Conservation (phyloP, 2,113 vertebrate genomes). For the Theropithecus gelada region DNA sequence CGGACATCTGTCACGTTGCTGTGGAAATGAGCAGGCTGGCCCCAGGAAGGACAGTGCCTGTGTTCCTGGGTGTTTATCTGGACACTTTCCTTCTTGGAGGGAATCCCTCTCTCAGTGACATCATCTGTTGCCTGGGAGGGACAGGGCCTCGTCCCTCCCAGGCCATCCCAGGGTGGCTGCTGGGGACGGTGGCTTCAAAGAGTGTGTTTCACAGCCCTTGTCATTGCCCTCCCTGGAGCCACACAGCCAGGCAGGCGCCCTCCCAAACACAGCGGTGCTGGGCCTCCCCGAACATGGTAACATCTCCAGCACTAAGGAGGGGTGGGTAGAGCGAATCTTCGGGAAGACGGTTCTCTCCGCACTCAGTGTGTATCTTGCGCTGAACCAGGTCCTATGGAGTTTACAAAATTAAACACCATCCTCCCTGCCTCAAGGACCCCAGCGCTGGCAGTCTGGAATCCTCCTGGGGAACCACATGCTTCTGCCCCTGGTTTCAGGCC, state of each 20-base stretch:
- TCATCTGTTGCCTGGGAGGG: neutral
- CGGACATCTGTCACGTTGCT: no score
- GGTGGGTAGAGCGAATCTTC: neutral
- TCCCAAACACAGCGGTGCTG: no score
- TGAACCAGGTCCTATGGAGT: neutral
- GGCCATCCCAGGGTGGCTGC: neutral
- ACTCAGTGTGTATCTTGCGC: neutral
- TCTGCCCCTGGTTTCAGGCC: neutral
- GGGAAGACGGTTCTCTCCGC: neutral
- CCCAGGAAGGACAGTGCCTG: no score
- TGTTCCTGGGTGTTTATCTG: no score
- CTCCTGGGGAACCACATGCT: neutral
- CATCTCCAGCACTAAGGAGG: no score
- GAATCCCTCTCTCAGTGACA: neutral
- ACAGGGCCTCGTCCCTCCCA: neutral
- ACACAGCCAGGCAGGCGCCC: no score
- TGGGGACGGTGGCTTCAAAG: no score
- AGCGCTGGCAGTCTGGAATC: accelerated
- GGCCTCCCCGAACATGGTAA: accelerated
- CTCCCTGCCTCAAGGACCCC: neutral
- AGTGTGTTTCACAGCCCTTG: no score
- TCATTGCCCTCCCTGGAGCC: no score
- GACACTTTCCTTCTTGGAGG: neutral
- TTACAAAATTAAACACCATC: neutral
- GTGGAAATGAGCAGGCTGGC: no score